Percentiles rank a stretch among this genome's conserved stretches.
phyloP scores from a whole-genome alignment of 2,888 invertebrate species.

The Cybosia mesomella region DNA sequence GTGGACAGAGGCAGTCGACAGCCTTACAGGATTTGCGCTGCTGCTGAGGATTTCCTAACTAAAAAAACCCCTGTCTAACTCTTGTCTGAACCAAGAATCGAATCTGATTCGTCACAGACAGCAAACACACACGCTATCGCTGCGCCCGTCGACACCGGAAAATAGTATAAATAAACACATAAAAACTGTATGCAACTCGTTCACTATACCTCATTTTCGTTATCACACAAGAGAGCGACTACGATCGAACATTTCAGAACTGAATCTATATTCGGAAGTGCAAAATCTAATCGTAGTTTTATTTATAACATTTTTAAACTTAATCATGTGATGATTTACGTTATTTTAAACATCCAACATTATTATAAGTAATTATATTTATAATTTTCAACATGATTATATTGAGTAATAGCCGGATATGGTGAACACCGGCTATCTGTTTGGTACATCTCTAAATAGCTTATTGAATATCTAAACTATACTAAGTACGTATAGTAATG shows the following conservation, averaged over 20 bases:
- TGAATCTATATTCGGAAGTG: not conserved
- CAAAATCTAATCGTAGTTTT: not conserved
- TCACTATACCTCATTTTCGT: too few species aligned
- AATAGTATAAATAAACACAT: too few species aligned
- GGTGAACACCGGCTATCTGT: not conserved
- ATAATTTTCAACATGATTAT: not conserved
- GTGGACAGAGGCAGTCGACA: too few species aligned
- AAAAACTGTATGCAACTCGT: too few species aligned
- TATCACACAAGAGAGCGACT: not conserved
- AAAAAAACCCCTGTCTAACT: not conserved
- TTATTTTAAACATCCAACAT: not conserved
- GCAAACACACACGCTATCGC: not conserved
- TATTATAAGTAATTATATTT: too few species aligned
- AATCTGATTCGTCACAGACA: not conserved
- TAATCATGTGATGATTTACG: not conserved
- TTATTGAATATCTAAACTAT: not conserved
- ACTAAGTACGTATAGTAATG: not conserved
- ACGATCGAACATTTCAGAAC: not conserved
- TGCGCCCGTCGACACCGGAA: too few species aligned
- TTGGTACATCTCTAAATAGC: constrained; percentile 4
- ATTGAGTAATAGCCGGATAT: not conserved
- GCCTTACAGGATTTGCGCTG: not conserved
- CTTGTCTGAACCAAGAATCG: not conserved
- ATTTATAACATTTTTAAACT: not conserved
- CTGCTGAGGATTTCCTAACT: not conserved